Conservation (phyloP, 35 echinoderm and acorn worm species). For the Acanthaster planci region DNA sequence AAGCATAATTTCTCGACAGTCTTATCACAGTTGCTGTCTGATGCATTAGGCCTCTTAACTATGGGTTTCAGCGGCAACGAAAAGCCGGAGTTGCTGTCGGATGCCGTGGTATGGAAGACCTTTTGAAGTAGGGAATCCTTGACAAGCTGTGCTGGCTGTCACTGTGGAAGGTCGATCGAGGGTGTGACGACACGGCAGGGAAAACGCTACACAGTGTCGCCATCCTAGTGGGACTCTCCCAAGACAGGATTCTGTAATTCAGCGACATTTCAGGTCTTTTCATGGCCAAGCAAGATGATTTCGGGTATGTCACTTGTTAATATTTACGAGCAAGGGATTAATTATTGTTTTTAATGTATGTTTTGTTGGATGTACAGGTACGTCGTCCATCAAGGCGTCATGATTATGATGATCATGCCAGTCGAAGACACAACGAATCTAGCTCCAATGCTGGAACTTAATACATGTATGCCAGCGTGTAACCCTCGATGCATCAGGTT, state of each 20-base stretch:
- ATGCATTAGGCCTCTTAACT: neutral
- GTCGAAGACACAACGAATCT: too few relatives aligned
- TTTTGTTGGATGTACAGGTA: too few relatives aligned
- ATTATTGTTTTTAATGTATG: too few relatives aligned
- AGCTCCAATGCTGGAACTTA: too few relatives aligned
- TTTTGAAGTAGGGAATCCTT: constrained; percentile 8
- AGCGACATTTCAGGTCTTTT: neutral
- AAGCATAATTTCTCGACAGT: too few relatives aligned
- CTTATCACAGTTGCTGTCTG: too few relatives aligned
- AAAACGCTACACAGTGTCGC: neutral
- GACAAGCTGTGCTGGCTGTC: neutral
- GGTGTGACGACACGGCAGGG: neutral
- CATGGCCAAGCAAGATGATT: constrained; percentile 20
- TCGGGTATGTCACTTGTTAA: neutral
- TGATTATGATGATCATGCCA: too few relatives aligned
- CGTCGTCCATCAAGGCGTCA: too few relatives aligned
- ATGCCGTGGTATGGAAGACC: neutral
- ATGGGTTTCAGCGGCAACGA: neutral
- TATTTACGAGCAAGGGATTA: too few relatives aligned
- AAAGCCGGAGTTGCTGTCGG: neutral
- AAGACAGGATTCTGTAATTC: too few relatives aligned
- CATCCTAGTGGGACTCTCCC: neutral
- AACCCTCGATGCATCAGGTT: too few relatives aligned
- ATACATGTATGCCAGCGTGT: too few relatives aligned
- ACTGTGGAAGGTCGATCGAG: neutral